Evolutionary conservation across 2,113 vertebrate species (phyloP).

Genomic region (Salvator merianae): DNA sequence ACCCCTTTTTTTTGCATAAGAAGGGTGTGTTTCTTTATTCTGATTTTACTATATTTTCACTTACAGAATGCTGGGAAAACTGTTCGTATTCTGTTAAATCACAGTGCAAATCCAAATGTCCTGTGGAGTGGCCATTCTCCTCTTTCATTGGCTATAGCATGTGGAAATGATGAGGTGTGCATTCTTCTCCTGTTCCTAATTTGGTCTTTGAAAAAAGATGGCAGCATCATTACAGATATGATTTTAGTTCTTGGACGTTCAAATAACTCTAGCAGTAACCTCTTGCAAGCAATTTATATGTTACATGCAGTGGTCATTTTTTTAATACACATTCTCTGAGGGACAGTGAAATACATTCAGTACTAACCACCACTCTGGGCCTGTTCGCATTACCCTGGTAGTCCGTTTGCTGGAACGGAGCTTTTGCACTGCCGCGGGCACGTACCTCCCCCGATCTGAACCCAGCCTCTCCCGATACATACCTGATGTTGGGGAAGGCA

Average conservation of each 20-base stretch:
- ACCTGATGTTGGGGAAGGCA: too few relatives aligned
- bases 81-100: slow-evolving; percentile 78
- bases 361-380: background rate
- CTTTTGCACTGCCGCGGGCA: too few relatives aligned
- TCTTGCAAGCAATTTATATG: background rate
- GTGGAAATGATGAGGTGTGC: slow-evolving; percentile 84
- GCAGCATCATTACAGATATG: background rate
- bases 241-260: background rate
- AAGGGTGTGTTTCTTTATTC: background rate
- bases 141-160: slow-evolving; percentile 85
- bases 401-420: too few relatives aligned
- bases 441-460: too few relatives aligned
- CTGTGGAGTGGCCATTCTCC: slow-evolving; percentile 90
- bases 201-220: background rate
- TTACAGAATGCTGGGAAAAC: slow-evolving; percentile 78
- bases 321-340: background rate
- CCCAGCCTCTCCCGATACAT: too few relatives aligned
- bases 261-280: background rate
- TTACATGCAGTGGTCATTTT: background rate
- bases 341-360: background rate
- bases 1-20: background rate
- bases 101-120: slow-evolving; percentile 75
- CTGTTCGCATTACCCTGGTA: too few relatives aligned
- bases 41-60: background rate
- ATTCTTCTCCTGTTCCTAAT: background rate